These are phyloP conservation scores for Lonchura striata DNA, from an alignment of 2,113 vertebrate species.

Conservation along the genomic window DNA sequence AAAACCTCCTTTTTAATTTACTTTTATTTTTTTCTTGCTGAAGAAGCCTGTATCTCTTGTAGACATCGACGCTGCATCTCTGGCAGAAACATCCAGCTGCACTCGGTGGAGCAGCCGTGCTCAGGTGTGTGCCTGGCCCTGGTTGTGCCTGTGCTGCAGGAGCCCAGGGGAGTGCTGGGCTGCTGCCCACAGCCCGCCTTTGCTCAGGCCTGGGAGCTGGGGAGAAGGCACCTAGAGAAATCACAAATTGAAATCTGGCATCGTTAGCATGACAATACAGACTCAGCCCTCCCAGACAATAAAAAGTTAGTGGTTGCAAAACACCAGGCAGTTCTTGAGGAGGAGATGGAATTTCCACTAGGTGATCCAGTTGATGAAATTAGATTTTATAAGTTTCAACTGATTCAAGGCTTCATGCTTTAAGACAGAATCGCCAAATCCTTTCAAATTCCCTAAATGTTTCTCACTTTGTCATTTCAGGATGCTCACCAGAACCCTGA, in stretches of 20 bases:
- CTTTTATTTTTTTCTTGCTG: not conserved
- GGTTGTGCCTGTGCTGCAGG: not conserved
- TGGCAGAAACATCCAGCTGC: not conserved
- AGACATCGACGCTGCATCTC: fast-evolving
- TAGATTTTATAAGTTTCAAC: not conserved
- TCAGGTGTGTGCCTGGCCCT: not conserved
- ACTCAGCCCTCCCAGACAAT: not conserved
- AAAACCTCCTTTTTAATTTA: not conserved
- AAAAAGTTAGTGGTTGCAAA: not conserved
- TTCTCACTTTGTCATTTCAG: conserved; percentile 28
- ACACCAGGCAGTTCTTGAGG: not conserved
- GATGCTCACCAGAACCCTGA: conserved; percentile 75
- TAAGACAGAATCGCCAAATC: not conserved
- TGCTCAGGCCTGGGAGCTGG: not conserved
- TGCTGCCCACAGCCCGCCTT: not conserved
- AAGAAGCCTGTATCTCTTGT: not conserved
- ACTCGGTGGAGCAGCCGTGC: not conserved
- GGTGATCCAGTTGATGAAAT: not conserved
- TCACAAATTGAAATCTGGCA: not conserved
- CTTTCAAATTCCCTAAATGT: not conserved
- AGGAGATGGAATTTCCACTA: not conserved
- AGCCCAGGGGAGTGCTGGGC: fast-evolving
- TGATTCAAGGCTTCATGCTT: not conserved
- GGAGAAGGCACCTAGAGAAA: not conserved
- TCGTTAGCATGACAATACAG: not conserved